Base-by-base conservation (phyloP, 2,113 vertebrate genomes). In the Enhydra lutris region DNA sequence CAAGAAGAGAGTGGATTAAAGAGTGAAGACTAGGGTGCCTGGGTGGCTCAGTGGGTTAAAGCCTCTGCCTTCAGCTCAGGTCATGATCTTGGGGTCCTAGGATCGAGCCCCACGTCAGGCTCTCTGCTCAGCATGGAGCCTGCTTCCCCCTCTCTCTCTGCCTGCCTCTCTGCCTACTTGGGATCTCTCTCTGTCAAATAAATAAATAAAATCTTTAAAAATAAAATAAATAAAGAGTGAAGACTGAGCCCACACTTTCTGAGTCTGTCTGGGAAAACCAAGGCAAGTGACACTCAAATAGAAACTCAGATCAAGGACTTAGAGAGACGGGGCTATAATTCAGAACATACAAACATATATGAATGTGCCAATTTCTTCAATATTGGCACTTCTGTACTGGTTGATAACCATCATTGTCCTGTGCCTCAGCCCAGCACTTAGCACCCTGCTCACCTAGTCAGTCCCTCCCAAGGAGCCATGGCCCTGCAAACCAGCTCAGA, bases 401-500 rank as follows among this genome's bases (percentile, higher is more conserved):
- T 65, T 45, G 7, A 10, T 71, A 9, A 26, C 29, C 36, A 6
- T 31, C 9, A 23, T 31, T 45, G 6, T 14, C 6, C 10, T 20
- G 14, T 29, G 14, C 52, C 36, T 82, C 15, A n/a, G 24, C 3
- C 3, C 13, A 59, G 24, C 12, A 11, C 45, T 89, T 21, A 26
- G 5, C 4, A n/a, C 6, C 2, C 11, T 31, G 6, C 0, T 6
- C 1, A 4, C 50, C 2, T 0, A 26, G 21, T 42, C 23, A 26
- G 21, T 42, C 23, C 50, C 3, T 50, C 15, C 47, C 5, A 4
- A 20, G n/a, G 34, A 92, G 7, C 23, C 39, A 6, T 0, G 0
- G 3, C 17, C 24, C 31, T 10, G 36, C 6, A 63, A 59, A 36
- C 17, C 55, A 94, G 50, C 63, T 73, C 7, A 9, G 11, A 47